Evolutionary conservation across 2,888 invertebrate genomes (phyloP).

Genomic region (Hybos culiciformis): DNA sequence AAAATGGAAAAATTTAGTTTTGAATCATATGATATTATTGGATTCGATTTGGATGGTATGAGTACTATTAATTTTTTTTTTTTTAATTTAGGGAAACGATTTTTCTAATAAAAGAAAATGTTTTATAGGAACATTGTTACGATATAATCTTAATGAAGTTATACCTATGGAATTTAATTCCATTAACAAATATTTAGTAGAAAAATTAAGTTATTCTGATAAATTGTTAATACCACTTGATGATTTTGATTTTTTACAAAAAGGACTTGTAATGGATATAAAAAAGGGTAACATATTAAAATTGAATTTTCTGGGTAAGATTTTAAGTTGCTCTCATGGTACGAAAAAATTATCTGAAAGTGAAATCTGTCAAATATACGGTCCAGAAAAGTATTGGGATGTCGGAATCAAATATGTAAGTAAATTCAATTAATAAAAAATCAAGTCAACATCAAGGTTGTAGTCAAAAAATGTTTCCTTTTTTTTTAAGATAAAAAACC

Average conservation of each 20-base stretch:
- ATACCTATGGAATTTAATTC: slow-evolving; percentile 46
- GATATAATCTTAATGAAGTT: slow-evolving; percentile 54
- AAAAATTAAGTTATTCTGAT: slow-evolving; percentile 42
- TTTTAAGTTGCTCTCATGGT: slow-evolving; percentile 54
- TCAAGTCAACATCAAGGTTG: no score
- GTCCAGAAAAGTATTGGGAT: slow-evolving; percentile 42
- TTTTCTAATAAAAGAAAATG: no score
- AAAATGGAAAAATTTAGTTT: slow-evolving; percentile 24
- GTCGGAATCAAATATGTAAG: no score
- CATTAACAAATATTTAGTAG: slow-evolving; percentile 46
- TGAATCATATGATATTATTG: slow-evolving; percentile 26
- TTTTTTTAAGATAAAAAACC: no score
- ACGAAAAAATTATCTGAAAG: slow-evolving; percentile 39
- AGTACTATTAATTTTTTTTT: no score
- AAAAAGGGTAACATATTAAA: slow-evolving; percentile 50
- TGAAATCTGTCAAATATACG: slow-evolving; percentile 45
- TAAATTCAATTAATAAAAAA: no score
- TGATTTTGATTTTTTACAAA: slow-evolving; percentile 53
- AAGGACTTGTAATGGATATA: slow-evolving; percentile 58
- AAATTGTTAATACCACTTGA: slow-evolving; percentile 39
- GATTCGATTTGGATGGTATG: slow-evolving; percentile 64
- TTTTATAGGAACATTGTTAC: slow-evolving; percentile 55
- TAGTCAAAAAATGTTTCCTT: no score
- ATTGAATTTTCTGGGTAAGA: slow-evolving; percentile 44
- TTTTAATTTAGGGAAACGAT: no score